Conservation (phyloP, 2,113 vertebrate species). For the Esox niger region DNA sequence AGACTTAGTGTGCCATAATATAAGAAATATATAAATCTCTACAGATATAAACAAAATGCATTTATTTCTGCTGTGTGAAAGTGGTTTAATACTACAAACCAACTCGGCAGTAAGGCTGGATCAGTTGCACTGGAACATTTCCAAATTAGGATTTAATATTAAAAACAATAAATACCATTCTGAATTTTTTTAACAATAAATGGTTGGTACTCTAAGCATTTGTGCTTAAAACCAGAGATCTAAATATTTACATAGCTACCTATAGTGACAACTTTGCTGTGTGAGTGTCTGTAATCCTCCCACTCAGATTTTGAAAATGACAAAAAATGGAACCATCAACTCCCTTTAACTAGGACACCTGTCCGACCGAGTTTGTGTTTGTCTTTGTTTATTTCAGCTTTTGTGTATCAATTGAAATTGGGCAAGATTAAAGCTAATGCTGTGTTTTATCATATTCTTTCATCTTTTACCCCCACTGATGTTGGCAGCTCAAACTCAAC, state of each 20-base stretch:
- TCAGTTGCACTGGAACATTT: too few species aligned
- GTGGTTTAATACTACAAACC: too few species aligned
- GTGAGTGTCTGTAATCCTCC: background rate
- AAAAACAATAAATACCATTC: too few species aligned
- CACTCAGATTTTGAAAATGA: background rate
- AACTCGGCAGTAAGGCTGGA: too few species aligned
- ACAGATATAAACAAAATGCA: too few species aligned
- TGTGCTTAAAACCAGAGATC: background rate
- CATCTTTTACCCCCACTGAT: background rate
- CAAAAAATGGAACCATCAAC: background rate
- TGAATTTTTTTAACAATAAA: background rate
- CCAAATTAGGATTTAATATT: too few species aligned
- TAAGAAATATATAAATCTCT: too few species aligned
- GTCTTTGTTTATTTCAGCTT: background rate
- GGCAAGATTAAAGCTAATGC: background rate
- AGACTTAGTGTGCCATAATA: too few species aligned
- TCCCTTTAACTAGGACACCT: constrained; percentile 4
- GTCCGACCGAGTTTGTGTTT: background rate
- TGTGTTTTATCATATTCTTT: background rate
- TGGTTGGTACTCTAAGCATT: background rate
- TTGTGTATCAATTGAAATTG: background rate
- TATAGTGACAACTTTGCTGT: background rate
- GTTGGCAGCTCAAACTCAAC: background rate
- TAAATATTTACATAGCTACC: background rate
- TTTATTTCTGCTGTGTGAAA: too few species aligned